Evolutionary conservation across 2,888 invertebrate species (phyloP), one percentile per base, ranked within the genome.

Genomic region (Tuberolachnus salignus): DNA sequence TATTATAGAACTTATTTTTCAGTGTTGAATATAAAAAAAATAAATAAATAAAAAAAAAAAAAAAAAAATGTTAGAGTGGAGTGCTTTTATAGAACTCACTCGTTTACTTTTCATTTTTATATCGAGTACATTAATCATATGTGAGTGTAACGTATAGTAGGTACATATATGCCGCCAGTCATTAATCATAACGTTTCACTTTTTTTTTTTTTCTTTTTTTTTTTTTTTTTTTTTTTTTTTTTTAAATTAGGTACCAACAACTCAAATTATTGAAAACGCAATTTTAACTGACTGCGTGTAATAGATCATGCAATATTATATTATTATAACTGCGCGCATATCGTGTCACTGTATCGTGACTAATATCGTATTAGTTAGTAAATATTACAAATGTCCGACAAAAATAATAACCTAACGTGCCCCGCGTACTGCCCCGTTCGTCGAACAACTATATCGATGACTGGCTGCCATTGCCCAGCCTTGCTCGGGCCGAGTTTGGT

Each of bases 91-190:
- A 46, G 57, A 71, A 71, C 46, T 71, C 57, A 8, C 23, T 46
- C 23, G 59, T 72, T 51, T 61, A 49, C 72, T 49, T 61, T 72
- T 72, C 26, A 34, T 61, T 72, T 59, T 49, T 72, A 72, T 49
- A 49, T 61, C 72, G 10, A 61, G 49, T 71, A 61, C 49, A 61
- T 72, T 61, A 59, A 72, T 72, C 59, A 72, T 71, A 59, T n/a
- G 46, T 46, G 57, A 61, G 49, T 72, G 26, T 34, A 61, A 72
- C 26, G 23, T n/a, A n/a, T n/a, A n/a, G n/a, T n/a, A n/a, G n/a
- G n/a, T n/a, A n/a, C n/a, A n/a, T n/a, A n/a, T n/a, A n/a, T n/a
- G n/a, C n/a, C n/a, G n/a, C n/a, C 23, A n/a, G 57, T 23, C 70
- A 57, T 70, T 70, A 70, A 57, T 70, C 55, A 70, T 70, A 44